Conservation (phyloP, 2,888 invertebrate genomes). For the Actias luna region DNA sequence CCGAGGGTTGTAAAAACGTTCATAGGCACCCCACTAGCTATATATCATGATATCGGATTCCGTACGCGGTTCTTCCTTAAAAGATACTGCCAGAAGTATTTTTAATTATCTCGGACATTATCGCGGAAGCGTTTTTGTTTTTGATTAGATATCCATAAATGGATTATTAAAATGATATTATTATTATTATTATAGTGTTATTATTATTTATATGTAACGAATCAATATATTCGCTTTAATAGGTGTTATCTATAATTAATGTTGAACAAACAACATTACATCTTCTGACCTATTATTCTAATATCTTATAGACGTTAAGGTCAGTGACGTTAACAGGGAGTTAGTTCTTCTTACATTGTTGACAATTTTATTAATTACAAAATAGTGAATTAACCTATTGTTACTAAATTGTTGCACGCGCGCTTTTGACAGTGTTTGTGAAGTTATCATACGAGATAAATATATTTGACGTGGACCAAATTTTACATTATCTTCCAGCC, state of each 20-base stretch:
- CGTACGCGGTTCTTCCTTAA: constrained; percentile 44
- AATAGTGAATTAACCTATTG: not conserved
- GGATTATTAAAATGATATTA: constrained; percentile 9
- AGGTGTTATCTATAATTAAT: not conserved
- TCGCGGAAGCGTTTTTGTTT: constrained; percentile 24
- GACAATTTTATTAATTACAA: not conserved
- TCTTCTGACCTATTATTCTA: not conserved
- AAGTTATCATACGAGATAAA: too few species aligned
- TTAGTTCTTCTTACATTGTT: not conserved
- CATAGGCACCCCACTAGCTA: constrained; percentile 55
- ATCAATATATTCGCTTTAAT: not conserved
- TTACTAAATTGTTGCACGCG: too few species aligned
- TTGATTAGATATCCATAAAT: constrained; percentile 17
- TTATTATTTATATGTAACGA: not conserved
- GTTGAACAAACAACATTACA: not conserved
- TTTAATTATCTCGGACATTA: constrained; percentile 48
- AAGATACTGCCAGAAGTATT: constrained; percentile 47
- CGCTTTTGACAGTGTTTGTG: too few species aligned
- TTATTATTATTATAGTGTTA: not conserved
- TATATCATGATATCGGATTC: constrained; percentile 72
- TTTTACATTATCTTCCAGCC: not conserved
- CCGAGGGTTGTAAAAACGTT: constrained; percentile 62
- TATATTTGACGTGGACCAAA: too few species aligned
- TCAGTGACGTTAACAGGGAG: not conserved
- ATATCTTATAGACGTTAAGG: not conserved